Conservation (phyloP, 30 jellyfish, hydroid and myxozoan genomes). For the Mastigias papua region DNA sequence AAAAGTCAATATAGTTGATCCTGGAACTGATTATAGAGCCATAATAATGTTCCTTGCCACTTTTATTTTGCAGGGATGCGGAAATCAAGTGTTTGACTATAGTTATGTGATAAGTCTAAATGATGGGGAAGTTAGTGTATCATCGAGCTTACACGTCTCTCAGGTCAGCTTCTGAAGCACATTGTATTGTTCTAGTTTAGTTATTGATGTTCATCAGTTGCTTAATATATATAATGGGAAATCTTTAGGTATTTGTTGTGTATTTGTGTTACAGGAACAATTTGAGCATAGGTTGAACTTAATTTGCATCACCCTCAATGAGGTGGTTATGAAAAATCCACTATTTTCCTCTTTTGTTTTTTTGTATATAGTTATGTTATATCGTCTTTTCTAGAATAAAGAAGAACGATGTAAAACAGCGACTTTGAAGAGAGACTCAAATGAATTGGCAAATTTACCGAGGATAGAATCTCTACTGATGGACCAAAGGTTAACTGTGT, state of each 20-base stretch:
- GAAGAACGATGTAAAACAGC: conserved; percentile 75
- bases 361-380: neutral
- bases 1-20: no score
- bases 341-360: neutral
- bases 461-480: conserved; percentile 28
- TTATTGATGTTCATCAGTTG: no score
- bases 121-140: conserved; percentile 7
- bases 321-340: neutral
- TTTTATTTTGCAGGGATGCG: conserved; percentile 83
- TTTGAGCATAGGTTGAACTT: no score
- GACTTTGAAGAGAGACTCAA: conserved; percentile 45
- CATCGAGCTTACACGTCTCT: neutral
- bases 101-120: conserved; percentile 67
- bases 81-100: conserved; percentile 94
- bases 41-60: no score
- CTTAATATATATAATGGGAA: no score
- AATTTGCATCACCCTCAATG: no score
- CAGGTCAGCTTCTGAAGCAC: no score
- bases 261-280: no score
- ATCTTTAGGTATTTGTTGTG: no score
- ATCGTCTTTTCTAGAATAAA: neutral
- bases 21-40: no score
- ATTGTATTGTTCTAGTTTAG: no score
- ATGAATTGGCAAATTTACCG: conserved; percentile 51
- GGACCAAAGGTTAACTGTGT: conserved; percentile 1